phyloP scores from a whole-genome alignment of 2,888 invertebrate genomes.

The Steinernema carpocapsae region DNA sequence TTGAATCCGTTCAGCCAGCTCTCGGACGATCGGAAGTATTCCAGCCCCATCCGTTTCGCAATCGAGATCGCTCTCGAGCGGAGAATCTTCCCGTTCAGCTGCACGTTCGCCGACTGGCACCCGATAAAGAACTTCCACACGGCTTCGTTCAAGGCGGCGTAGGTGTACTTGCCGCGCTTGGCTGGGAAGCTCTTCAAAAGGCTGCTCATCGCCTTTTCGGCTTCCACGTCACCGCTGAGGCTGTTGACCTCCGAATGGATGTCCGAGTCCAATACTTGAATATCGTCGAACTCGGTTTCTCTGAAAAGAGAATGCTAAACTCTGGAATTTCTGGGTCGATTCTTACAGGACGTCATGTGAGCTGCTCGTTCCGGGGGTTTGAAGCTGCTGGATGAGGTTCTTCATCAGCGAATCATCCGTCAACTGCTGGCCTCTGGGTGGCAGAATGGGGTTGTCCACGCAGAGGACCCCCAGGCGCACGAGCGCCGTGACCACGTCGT shows the following conservation, averaged over 20 bases:
- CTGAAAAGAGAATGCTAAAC: too few relatives aligned
- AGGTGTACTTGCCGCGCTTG: neutral
- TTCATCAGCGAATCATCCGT: neutral
- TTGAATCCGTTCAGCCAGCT: conserved; percentile 60
- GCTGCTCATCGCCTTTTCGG: neutral
- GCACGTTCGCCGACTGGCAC: neutral
- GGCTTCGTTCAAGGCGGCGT: neutral
- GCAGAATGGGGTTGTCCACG: neutral
- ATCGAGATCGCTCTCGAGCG: conserved; percentile 2
- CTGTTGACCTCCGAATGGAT: neutral
- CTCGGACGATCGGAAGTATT: conserved; percentile 54
- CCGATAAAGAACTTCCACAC: conserved; percentile 21
- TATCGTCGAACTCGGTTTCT: neutral
- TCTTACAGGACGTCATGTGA: too few relatives aligned
- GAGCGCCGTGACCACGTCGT: conserved; percentile 5
- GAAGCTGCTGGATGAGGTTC: neutral
- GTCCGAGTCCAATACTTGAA: neutral
- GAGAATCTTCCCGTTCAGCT: neutral
- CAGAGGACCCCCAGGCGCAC: conserved; percentile 5
- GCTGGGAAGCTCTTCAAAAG: conserved; percentile 1
- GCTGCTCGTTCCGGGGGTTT: neutral
- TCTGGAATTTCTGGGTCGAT: too few relatives aligned
- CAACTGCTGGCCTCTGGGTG: neutral
- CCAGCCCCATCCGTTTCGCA: conserved; percentile 40
- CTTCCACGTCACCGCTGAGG: neutral